A percentile compares a stretch with the other conserved stretches of the same genome.
Evolutionary conservation across 2,113 vertebrate genomes (phyloP).

Genomic region (Chloebia gouldiae): DNA sequence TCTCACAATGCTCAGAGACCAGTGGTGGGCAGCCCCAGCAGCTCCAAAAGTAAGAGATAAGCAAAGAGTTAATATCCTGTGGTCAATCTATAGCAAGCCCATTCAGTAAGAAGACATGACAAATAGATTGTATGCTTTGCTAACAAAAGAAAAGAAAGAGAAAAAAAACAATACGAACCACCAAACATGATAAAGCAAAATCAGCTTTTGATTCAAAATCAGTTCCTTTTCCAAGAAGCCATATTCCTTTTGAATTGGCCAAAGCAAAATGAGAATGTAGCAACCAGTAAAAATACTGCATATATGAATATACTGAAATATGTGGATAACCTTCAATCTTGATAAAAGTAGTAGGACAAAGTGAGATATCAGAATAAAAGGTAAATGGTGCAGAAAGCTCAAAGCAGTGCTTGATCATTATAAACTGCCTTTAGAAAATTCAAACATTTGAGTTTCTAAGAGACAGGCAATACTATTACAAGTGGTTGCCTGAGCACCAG

Average conservation of each 20-base stretch:
- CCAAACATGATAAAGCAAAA: not conserved
- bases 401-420: not conserved
- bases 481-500: not conserved
- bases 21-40: not conserved
- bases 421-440: not conserved
- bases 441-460: slow-evolving; percentile 10
- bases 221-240: not conserved
- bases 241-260: not conserved
- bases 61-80: not conserved
- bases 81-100: not conserved
- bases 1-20: not conserved
- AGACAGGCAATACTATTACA: not conserved
- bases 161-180: not conserved
- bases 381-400: not conserved
- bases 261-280: not conserved
- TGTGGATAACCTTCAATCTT: not conserved
- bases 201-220: not conserved
- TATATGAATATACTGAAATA: not conserved
- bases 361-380: not conserved
- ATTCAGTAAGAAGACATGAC: not conserved
- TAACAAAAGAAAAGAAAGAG: not conserved
- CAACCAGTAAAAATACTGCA: not conserved
- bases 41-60: not conserved
- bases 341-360: not conserved
- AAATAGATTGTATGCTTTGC: not conserved